Conservation (phyloP, 2,888 invertebrate species). For the Balanococcus diminutus region DNA sequence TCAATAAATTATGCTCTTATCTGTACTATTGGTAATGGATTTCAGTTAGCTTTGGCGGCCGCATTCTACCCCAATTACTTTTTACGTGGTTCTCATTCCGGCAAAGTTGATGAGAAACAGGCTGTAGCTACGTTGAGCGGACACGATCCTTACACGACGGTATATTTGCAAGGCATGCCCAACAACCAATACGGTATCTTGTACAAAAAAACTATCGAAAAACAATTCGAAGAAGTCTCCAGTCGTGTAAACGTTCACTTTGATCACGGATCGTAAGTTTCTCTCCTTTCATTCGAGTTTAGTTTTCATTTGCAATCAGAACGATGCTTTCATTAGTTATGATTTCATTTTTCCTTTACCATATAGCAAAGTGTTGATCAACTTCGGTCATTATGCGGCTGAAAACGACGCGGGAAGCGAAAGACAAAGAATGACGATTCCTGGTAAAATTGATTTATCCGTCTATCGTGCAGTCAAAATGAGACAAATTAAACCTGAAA, state of each 20-base stretch:
- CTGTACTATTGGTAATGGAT: background rate
- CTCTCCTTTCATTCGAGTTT: background rate
- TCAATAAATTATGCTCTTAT: too few relatives aligned
- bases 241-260: conserved; percentile 63
- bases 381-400: conserved; percentile 63
- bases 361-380: conserved; percentile 73
- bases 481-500: conserved; percentile 66
- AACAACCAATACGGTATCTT: conserved; percentile 72
- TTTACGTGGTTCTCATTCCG: conserved; percentile 65
- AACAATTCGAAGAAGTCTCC: conserved; percentile 65
- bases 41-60: conserved; percentile 64
- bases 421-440: conserved; percentile 60
- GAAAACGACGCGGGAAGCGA: conserved; percentile 24
- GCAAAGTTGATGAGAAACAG: conserved; percentile 69
- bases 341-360: too few relatives aligned
- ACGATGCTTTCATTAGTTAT: too few relatives aligned
- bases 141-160: conserved; percentile 77
- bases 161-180: conserved; percentile 67
- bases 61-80: conserved; percentile 96
- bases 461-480: conserved; percentile 78
- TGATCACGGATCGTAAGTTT: conserved; percentile 64
- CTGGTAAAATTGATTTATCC: conserved; percentile 70
- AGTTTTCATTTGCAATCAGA: conserved; percentile 53
- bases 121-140: conserved; percentile 73
- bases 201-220: conserved; percentile 71